Base-by-base conservation (phyloP, 2,797 vertebrate species). In the Cossypha dichroa region DNA sequence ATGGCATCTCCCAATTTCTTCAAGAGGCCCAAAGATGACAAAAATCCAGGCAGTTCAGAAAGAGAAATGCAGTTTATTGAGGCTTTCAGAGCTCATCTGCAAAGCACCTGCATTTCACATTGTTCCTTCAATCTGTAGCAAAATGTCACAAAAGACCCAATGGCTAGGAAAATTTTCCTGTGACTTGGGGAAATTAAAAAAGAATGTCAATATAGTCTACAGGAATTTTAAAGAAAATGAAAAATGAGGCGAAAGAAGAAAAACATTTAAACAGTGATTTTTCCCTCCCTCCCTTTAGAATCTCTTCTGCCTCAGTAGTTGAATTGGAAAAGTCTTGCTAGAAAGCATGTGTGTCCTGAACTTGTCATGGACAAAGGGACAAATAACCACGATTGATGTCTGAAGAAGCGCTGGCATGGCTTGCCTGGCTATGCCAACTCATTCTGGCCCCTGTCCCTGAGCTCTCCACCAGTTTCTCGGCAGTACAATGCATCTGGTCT, bases 51-150 rank as follows among this genome's bases (percentile, higher is more conserved):
- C n/a, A 88, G 4, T 41, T 86, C 29, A 31, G 49, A 45, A 56
- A 48, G 17, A n/a, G 34, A 83, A 83, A 63, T 15, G 18, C 7
- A 38, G 19, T 74, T 77, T 67, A 16, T 41, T 9, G 33, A 54
- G 48, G 15, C 80, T 77, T 77, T 88, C 72, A 80, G 56, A 83
- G 21, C 34, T 92, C 70, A n/a, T 68, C 31, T 85, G 51, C 38
- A 69, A 79, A 80, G 34, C 52, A 52, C 52, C 43, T 80, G 31
- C 48, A 52, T 55, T 88, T 74, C 69, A 22, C 10, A 2, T 12
- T 5, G 11, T 19, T 88, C 56, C 15, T 52, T 70, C 45, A 43
- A 4, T 26, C 33, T 36, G 22, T 16, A 62, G 23, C 40, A 86
- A 68, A 85, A 51, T 29, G 26, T 31, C 34, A 60, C 43, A 0